Base-by-base conservation (phyloP, 2,113 vertebrate species). In the Calidris pugnax region DNA sequence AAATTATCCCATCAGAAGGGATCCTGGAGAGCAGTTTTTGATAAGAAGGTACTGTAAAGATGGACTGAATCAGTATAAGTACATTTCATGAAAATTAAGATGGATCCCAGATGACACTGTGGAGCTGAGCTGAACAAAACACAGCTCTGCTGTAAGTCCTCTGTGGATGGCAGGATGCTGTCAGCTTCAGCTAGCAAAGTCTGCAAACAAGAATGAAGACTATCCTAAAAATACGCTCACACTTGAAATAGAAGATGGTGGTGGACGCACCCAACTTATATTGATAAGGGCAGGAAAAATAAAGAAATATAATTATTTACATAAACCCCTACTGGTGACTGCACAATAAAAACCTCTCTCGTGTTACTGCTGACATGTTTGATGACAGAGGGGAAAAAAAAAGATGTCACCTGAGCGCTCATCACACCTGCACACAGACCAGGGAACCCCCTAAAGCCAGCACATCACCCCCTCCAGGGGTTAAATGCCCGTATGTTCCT, bases 401-500 rank as follows among this genome's bases (percentile, higher is more conserved):
- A 74, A 35, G 41, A 37, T 13, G 5, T 28, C 1, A 0, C 9
- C 12, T 3, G 82, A 23, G 50, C 22, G 23, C 14, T 41, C 22
- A 1, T 12, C 47, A 69, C 12, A 57, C 3, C 62, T 22, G 30
- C 43, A 27, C 3, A 1, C 8, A 60, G 33, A 69, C 8, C n/a
- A 81, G 27, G n/a, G 26, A 66, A 24, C 23, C 62, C 45, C 45
- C 60, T 43, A 13, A 74, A 74, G 47, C 6, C 15, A 33, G 21
- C 1, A 20, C 28, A n/a, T 17, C 27, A 14, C 1, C 1, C 10
- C 10, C 19, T 45, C n/a, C 21, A 2, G 37, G 28, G 22, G 41
- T 56, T 41, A 79, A 32, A 55, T 10, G 26, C 3, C 28, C 48
- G 9, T 12, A 5, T 2, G 3, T 22, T 80, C 80, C 67, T 47